Evolutionary conservation across 2,888 invertebrate species (phyloP), one percentile per base, ranked within the genome.

Genomic region (Pristionchus maxplancki): DNA sequence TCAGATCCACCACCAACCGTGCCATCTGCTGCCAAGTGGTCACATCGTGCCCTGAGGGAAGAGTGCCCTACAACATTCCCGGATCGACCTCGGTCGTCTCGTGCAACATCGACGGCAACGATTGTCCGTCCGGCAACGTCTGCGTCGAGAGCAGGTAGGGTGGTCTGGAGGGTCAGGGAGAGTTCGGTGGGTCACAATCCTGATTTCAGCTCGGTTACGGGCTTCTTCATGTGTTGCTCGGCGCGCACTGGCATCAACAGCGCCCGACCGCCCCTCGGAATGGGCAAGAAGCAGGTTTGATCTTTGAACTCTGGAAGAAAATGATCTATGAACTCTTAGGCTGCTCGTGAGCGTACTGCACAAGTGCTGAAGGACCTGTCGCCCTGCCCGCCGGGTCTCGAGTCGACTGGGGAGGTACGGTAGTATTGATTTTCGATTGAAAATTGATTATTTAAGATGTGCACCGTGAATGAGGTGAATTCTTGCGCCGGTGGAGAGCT

Each of bases 211-310:
- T 93, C 94, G n/a, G 93, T 93, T 13, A 89, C 91, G 13, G 93
- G 93, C n/a, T 94, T 94, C 92, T 92, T 93, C 88, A 93, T 94
- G 93, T 94, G 94, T 89, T 94, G 94, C 87, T 92, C 93, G 11
- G 78, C 58, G 13, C 37, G 88, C 8, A 62, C 58, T 9, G 78
- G 67, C 31, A 28, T 40, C 53, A 88, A 88, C 81, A 62, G 40
- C 6, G 71, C 50, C 13, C 37, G 88, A 40, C 88, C 88, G 17
- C 62, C 64, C 28, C 44, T 85, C 40, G 85, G 85, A 62, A 62
- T 85, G 87, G 50, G 58, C 31, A 87, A 87, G 74, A 67, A 62
- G 28, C 71, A 48, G 87, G 74, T 67, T 44, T 64, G 85, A n/a
- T 85, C 62, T 85, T 85, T 85, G 85, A 85, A 50, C 87, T 87